phyloP scores from a whole-genome alignment of 2,113 vertebrate genomes.

The Nesoenas mayeri region DNA sequence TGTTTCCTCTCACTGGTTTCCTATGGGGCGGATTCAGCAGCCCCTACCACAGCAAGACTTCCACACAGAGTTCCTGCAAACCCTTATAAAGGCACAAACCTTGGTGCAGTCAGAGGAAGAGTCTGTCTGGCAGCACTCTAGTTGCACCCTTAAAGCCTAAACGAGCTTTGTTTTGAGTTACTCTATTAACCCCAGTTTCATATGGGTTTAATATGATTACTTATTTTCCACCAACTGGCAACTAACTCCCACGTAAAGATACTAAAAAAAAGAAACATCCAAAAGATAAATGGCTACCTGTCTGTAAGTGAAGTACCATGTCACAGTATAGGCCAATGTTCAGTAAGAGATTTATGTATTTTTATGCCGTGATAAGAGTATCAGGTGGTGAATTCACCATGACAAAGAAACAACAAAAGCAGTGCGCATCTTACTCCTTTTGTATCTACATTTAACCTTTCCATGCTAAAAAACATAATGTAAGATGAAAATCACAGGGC shows the following conservation, averaged over 20 bases:
- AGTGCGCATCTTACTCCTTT: not conserved
- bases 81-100: slow-evolving; percentile 51
- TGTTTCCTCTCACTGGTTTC: slow-evolving; percentile 32
- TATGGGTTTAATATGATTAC: not conserved
- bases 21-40: not conserved
- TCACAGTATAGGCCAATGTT: not conserved
- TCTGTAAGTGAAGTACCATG: not conserved
- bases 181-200: not conserved
- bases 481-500: not conserved
- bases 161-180: not conserved
- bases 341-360: not conserved
- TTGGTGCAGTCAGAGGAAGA: slow-evolving; percentile 6
- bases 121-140: not conserved
- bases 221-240: not conserved
- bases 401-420: not conserved
- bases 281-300: not conserved
- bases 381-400: not conserved
- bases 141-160: not conserved
- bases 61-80: slow-evolving; percentile 34
- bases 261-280: not conserved
- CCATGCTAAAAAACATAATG: not conserved
- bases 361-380: not conserved
- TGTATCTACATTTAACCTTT: not conserved
- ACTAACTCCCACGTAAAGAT: not conserved
- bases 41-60: not conserved